Evolutionary conservation across 2,888 invertebrate genomes (phyloP).

Genomic region (Aphodius sticticus): DNA sequence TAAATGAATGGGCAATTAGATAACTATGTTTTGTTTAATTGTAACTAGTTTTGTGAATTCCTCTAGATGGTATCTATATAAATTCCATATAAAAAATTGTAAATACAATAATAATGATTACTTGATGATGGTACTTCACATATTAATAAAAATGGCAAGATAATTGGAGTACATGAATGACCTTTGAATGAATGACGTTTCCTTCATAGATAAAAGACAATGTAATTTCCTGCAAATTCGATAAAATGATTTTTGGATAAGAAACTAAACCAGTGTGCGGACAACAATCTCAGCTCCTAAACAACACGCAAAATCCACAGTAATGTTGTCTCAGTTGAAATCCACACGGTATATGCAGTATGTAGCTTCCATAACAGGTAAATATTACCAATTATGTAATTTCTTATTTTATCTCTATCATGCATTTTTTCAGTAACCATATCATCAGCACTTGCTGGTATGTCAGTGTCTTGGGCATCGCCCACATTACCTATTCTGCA

Average conservation of each 20-base stretch:
- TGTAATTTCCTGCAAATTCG: background rate
- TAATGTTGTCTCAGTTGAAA: background rate
- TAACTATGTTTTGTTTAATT: background rate
- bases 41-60: background rate
- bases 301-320: background rate
- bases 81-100: background rate
- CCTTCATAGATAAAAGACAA: background rate
- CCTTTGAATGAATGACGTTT: background rate
- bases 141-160: background rate
- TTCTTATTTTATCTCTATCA: background rate
- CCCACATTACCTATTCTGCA: conserved; percentile 64
- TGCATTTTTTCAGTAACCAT: conserved; percentile 56
- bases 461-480: conserved; percentile 64
- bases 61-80: background rate
- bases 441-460: conserved; percentile 61
- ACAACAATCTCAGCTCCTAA: background rate
- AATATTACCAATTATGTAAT: conserved; percentile 6
- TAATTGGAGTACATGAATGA: background rate
- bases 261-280: background rate
- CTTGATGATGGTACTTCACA: background rate
- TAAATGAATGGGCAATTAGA: too few relatives aligned
- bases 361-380: conserved; percentile 33
- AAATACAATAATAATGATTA: background rate
- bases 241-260: background rate
- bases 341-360: conserved; percentile 33